These are phyloP conservation scores for Condylura cristata DNA, from an alignment of 2,113 vertebrate species.

Conservation along the genomic window DNA sequence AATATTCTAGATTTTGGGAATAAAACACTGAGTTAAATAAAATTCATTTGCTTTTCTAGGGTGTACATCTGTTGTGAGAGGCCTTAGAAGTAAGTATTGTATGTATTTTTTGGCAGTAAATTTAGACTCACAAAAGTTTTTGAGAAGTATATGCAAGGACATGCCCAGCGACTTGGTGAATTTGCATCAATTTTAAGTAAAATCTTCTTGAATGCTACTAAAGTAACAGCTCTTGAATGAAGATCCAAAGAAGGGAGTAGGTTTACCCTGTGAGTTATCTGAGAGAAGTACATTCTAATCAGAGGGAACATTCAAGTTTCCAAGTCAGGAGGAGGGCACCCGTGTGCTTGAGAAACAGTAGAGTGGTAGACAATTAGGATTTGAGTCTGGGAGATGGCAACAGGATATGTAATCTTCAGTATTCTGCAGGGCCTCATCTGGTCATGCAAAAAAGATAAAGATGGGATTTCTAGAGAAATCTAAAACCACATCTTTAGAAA, in stretches of 20 bases:
- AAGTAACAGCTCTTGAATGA: background rate
- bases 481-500: background rate
- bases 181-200: background rate
- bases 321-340: background rate
- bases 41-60: background rate
- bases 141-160: background rate
- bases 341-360: background rate
- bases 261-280: background rate
- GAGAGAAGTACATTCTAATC: background rate
- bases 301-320: background rate
- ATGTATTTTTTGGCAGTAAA: too few relatives aligned
- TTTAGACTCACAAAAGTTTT: background rate
- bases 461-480: background rate
- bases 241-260: background rate
- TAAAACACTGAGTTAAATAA: background rate
- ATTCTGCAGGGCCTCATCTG: background rate
- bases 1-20: background rate
- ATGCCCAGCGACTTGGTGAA: background rate
- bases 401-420: fast-evolving
- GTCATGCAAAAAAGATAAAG: background rate
- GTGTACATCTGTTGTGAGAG: background rate
- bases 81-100: background rate
- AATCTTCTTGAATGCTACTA: background rate
- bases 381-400: background rate
- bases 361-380: too few relatives aligned